Base-by-base conservation (phyloP, 2,113 vertebrate species). In the Laticauda laticaudata region DNA sequence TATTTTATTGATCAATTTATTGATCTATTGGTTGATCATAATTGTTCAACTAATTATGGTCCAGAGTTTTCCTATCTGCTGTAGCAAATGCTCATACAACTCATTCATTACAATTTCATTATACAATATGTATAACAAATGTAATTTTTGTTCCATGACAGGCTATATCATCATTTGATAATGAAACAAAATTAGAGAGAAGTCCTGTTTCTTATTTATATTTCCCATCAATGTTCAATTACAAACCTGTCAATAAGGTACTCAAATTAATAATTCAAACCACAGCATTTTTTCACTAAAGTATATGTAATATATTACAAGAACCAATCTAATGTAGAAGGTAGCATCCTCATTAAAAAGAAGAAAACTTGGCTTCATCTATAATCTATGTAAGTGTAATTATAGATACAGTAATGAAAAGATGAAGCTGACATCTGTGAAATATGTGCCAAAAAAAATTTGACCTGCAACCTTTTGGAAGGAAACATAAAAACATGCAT, bases 351-450 rank as follows among this genome's bases (percentile, higher is more conserved):
- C 96, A 97, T 97, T 97, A 93, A 95, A 96, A 91, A 96, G 96
- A 94, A 96, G 97, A 97, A 97, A 96, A 93, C 95, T 97, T 97
- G 96, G 95, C 94, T 94, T 92, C 96, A 96, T 97, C 96, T 95
- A 95, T 97, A 97, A 97, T 95, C 96, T 93, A 97, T 93, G 95
- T 89, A 93, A 94, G 95, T 95, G 97, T 96, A 97, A 96, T 94
- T 94, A 95, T 86, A 53, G 96, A 97, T 97, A 95, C 91, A 64
- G 92, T 97, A 97, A 96, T 92, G 56, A 95, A 97, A 96, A 96
- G 95, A 97, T 95, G 94, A 96, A 95, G 93, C 24, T 97, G 94
- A 96, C 93, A 93, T 89, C 91, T 96, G 94, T 95, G 91, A 94
- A 96, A 93, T 89, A 59, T 18, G 3, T 97, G 96, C 96, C 96